Evolutionary conservation across 2,113 vertebrate genomes (phyloP), one percentile per base, ranked within the genome.

Genomic region (Willisornis vidua): DNA sequence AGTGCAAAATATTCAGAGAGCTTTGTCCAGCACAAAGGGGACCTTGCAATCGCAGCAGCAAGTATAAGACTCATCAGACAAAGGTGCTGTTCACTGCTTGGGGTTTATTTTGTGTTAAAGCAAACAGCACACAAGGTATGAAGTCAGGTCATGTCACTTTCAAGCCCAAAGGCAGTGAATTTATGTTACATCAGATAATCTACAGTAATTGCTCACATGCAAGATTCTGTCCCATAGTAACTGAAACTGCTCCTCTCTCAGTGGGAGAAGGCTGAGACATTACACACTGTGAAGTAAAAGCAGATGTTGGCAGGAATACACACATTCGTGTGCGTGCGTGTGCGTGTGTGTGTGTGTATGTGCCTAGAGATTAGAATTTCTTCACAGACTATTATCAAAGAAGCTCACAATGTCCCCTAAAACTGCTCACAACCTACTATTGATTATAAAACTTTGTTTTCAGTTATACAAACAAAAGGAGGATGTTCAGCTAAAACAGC

Each of bases 151-250:
- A 87, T 61, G 86, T 48, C 83, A 81, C 61, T 89, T 81, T 59
- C 80, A 87, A 93, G 68, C 73, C 83, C 57, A 90, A 89, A 89
- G 73, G 86, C 84, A 74, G 72, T 81, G 68, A 93, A 94, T 90
- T 92, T 74, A 46, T 71, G 37, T 80, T 89, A 66, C 19, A 86
- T 74, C 72, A 92, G 39, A 85, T 89, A 94, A 87, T 45, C 39
- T 33, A 84, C 65, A 74, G 73, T 72, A 93, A 89, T 51, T 92
- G 86, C 77, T 89, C 62, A 85, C 82, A 73, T 33, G 48, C 28
- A 29, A 26, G 31, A 68, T 71, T 90, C 70, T 83, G 46, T 58
- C 66, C 92, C 6, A 0, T 2, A 62, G 71, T 55, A 92, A 92
- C 33, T 35, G 28, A 79, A 63, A 59, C 39, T 46, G 39, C 31